phyloP scores from a whole-genome alignment of 2,113 vertebrate species.

The Laterallus jamaicensis region DNA sequence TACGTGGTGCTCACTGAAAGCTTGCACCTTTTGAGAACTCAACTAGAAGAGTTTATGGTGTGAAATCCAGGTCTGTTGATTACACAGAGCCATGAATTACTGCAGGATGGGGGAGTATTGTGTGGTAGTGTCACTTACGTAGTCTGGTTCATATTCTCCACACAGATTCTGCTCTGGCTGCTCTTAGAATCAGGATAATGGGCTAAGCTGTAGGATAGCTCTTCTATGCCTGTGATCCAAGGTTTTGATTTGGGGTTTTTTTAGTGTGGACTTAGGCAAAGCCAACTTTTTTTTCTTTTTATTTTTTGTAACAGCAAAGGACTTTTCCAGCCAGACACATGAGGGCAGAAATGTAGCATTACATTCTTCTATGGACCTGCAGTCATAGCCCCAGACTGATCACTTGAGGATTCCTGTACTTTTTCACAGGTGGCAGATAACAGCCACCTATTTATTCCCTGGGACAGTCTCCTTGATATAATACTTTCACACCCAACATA shows the following conservation, averaged over 20 bases:
- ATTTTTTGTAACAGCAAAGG: neutral
- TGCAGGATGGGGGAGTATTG: neutral
- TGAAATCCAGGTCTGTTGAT: neutral
- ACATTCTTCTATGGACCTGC: neutral
- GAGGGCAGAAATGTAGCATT: neutral
- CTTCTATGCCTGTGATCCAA: neutral
- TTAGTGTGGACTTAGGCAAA: neutral
- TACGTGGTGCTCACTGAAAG: neutral
- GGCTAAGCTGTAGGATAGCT: neutral
- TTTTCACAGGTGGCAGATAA: neutral
- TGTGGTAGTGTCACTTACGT: neutral
- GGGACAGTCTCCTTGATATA: neutral
- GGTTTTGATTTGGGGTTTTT: neutral
- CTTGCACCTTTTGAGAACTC: neutral
- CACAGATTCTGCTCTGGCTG: neutral
- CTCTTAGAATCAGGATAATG: neutral
- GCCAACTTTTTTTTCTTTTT: neutral
- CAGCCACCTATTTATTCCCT: fast-evolving
- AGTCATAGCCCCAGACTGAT: neutral
- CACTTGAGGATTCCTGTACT: neutral
- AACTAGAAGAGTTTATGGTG: neutral
- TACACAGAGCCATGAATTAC: neutral
- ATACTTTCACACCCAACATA: neutral
- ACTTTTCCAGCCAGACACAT: neutral
- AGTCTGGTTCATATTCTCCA: neutral